Base-by-base conservation (phyloP, 92 coral and sea anemone species). In the Chrysogorgia sp. region DNA sequence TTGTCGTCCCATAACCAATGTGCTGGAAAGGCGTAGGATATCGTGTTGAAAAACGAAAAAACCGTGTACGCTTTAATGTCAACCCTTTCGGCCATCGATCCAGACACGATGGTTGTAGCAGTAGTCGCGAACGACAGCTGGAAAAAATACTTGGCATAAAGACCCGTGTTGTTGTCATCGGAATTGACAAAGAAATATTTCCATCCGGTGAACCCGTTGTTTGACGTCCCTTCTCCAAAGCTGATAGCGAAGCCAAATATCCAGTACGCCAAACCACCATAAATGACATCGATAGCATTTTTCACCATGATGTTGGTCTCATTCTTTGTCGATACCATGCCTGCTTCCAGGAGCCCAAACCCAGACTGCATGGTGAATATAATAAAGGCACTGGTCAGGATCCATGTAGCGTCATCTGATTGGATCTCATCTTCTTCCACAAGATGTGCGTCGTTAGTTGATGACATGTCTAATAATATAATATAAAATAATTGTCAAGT, bases 341-440 rank as follows among this genome's bases (percentile, higher is more conserved):
- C 96, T 12, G 96, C 86, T 59, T 90, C 96, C 17, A 92, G 83
- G 10, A 92, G 88, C 22, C 97, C 97, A 71, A 92, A 92, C 10
- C 97, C 97, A 1, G 97, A 90, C 61, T 93, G 97, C 97, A 93
- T 93, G 34, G 97, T 93, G 67, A 93, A 93, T 40, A 93, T 93
- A 19, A 93, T 93, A 56, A 93, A 93, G 10, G 97, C 97, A 28
- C 92, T 88, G 10, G 97, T 90, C 37, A 92, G 83, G 47, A 92
- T 90, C 97, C 97, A 92, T 2, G 96, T 92, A 15, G 97, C 97
- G 55, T 92, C 96, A 63, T 92, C 97, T 0, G 97, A 89, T 3
- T 68, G 63, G 20, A 92, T 79, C 1, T 6, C 24, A 23, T 63
- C 70, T 5, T 17, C 59, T 8, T 43, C 50, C n/a, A n/a, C n/a